Evolutionary conservation across 1,140 invertebrate genomes (phyloP), one percentile per base, ranked within the genome.

Genomic region (Brachionus rotundiformis): DNA sequence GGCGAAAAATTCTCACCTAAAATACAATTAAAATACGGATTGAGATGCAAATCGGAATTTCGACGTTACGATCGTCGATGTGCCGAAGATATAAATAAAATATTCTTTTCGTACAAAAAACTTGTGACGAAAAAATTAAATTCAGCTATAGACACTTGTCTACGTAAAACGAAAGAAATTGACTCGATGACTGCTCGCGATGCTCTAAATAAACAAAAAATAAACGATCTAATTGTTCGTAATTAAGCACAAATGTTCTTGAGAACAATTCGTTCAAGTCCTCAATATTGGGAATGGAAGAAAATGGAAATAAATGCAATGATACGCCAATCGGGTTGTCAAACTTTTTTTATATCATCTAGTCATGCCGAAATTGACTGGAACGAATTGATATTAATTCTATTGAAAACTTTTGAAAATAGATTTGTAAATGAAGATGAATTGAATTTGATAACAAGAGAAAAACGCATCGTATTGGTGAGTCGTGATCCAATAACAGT

Each of bases 301-400:
- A 54, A 54, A 54, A 54, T 54, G 47, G 49, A 54, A 54, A 13
- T 54, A 5, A 54, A 54, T 54, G 49, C 49, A 54, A 54, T 54
- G 49, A 7, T 54, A 7, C 8, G 4, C 6, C 3, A 54, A 54
- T 23, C n/a, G n/a, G 47, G 47, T 6, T 54, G 19, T 16, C 47
- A 7, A 1, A 1, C 19, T 16, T 7, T 54, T n/a, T n/a, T n/a
- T n/a, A n/a, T n/a, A n/a, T n/a, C n/a, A n/a, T n/a, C n/a, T n/a
- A n/a, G n/a, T n/a, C n/a, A 7, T 1, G 47, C 47, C 5, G 47
- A 54, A 23, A 54, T 54, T 54, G 47, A 54, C 1, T 54, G 47
- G 47, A 1, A 11, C 7, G 47, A 54, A 54, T 6, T 54, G 47
- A 16, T 54, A 1, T 7, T 54, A 11, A n/a, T 54, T 2, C 19